A percentile compares a stretch with the other conserved stretches of the same genome.
These are phyloP conservation scores for Diachasmimorpha longicaudata DNA, from an alignment of 1,140 invertebrate species.

Conservation along the genomic window DNA sequence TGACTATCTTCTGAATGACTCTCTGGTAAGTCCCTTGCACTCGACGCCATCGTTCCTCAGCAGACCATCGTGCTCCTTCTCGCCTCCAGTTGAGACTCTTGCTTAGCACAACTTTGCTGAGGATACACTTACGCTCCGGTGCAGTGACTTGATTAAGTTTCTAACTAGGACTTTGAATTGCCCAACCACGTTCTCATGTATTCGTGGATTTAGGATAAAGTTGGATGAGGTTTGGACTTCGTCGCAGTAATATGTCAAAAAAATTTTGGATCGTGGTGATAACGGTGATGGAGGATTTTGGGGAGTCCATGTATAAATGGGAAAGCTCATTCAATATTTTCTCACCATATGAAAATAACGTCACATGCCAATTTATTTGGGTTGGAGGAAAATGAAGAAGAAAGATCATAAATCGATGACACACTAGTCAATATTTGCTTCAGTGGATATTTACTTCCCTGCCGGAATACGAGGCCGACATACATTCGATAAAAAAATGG, in stretches of 20 bases:
- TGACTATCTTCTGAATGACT: not conserved
- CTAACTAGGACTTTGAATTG: conserved; percentile 2
- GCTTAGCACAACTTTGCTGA: not conserved
- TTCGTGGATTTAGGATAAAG: not conserved
- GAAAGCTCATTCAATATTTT: too few relatives aligned
- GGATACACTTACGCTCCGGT: not conserved
- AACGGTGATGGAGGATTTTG: too few relatives aligned
- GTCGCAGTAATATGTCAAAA: not conserved
- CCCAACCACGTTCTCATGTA: not conserved
- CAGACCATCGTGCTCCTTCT: not conserved
- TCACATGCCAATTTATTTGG: too few relatives aligned
- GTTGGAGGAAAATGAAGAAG: too few relatives aligned
- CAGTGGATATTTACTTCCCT: not conserved
- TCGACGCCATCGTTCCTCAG: not conserved
- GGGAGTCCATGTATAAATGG: too few relatives aligned
- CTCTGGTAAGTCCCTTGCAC: not conserved
- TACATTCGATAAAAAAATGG: not conserved
- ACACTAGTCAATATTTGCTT: not conserved
- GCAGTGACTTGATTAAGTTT: conserved; percentile 5
- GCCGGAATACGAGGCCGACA: not conserved
- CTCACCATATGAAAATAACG: too few relatives aligned
- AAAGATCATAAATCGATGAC: not conserved
- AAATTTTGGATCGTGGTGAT: not conserved
- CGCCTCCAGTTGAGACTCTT: not conserved
- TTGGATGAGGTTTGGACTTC: not conserved